Evolutionary conservation across 1,140 invertebrate genomes (phyloP).

Genomic region (Neodiprion lecontei): DNA sequence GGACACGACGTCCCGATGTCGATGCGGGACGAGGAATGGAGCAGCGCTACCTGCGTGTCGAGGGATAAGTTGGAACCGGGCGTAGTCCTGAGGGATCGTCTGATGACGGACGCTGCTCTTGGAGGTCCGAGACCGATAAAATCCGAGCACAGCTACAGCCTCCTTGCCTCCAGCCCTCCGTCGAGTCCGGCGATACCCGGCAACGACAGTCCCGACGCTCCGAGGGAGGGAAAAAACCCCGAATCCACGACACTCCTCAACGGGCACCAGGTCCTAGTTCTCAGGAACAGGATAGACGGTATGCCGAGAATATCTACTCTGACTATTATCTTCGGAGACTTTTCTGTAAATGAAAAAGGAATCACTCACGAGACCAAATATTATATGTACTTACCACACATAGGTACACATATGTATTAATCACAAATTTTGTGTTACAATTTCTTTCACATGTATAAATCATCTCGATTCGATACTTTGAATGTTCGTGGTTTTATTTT

Average conservation of each 20-base stretch:
- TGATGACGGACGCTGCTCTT: constrained; percentile 88
- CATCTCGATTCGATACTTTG: no score
- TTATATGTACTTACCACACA: no score
- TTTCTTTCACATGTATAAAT: no score
- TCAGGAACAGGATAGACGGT: constrained; percentile 1
- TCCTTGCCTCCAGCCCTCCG: constrained; percentile 66
- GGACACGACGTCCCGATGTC: constrained; percentile 46
- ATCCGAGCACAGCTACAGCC: constrained; percentile 85
- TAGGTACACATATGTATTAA: not conserved
- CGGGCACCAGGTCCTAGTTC: constrained; percentile 1
- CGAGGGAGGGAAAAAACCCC: constrained; percentile 13
- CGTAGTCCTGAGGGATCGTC: constrained; percentile 83
- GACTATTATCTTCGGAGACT: no score
- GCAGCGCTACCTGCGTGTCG: constrained; percentile 28
- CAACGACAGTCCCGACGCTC: constrained; percentile 35
- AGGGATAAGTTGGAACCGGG: constrained; percentile 49
- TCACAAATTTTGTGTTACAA: no score
- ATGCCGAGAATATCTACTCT: no score
- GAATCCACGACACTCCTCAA: not conserved
- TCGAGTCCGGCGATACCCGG: constrained; percentile 63
- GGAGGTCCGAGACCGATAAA: constrained; percentile 79
- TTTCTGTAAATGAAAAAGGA: no score
- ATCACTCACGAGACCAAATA: no score
- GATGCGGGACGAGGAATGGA: constrained; percentile 56
- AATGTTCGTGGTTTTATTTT: no score